Percentiles rank a stretch among this genome's conserved stretches.
These are phyloP conservation scores for Rhaphigaster nebulosa DNA, from an alignment of 2,888 invertebrate genomes.

Conservation along the genomic window DNA sequence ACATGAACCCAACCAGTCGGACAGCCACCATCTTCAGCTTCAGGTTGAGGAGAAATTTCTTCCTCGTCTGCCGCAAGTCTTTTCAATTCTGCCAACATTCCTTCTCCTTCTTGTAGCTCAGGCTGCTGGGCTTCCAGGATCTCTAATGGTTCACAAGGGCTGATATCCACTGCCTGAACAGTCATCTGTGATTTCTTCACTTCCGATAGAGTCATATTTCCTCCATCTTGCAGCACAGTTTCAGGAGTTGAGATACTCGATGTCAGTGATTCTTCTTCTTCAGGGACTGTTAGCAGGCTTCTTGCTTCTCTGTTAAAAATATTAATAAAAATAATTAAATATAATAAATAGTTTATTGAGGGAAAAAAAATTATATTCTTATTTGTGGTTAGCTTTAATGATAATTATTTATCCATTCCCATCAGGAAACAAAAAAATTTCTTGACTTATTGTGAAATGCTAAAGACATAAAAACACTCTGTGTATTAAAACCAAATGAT, in stretches of 20 bases:
- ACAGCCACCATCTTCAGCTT: conserved; percentile 75
- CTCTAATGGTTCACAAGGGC: conserved; percentile 4
- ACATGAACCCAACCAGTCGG: conserved; percentile 86
- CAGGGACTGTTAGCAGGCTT: conserved; percentile 74
- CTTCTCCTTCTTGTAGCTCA: conserved; percentile 30
- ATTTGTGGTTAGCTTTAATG: neutral
- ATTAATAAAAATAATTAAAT: neutral
- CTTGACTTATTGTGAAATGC: neutral
- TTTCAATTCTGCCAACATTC: conserved; percentile 78
- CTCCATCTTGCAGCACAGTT: conserved; percentile 67
- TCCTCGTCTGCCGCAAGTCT: conserved; percentile 69
- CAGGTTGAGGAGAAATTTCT: conserved; percentile 53
- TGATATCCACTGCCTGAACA: conserved; percentile 40
- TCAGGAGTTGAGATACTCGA: conserved; percentile 80
- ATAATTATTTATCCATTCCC: neutral
- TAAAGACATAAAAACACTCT: neutral
- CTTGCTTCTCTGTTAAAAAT: conserved; percentile 61
- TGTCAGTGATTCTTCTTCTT: conserved; percentile 78
- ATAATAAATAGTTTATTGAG: neutral
- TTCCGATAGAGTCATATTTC: neutral
- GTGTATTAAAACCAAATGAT: neutral
- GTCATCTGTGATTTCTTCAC: conserved; percentile 28
- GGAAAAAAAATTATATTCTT: neutral
- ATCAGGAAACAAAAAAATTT: neutral
- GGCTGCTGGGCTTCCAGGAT: neutral